These are phyloP conservation scores for Enoplosus armatus DNA, from an alignment of 2,797 vertebrate genomes.

Conservation along the genomic window DNA sequence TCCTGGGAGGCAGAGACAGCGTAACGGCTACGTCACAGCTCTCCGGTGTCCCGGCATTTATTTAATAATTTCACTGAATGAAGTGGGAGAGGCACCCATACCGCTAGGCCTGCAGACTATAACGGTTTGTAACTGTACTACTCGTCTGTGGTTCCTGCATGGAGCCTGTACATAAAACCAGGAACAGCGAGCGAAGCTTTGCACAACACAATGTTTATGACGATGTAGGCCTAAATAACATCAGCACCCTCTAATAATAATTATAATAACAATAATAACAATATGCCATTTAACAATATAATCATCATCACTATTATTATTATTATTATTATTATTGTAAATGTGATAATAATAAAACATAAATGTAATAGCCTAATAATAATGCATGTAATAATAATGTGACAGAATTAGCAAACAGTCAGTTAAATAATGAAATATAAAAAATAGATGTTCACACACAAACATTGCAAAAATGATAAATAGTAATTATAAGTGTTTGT, in stretches of 20 bases:
- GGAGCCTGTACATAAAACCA: slow-evolving; percentile 24
- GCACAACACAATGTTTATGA: not conserved
- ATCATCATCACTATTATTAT: not conserved
- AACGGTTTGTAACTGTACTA: slow-evolving; percentile 48
- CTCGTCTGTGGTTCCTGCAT: slow-evolving; percentile 31
- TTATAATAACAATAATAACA: slow-evolving; percentile 4
- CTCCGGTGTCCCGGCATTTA: slow-evolving; percentile 87
- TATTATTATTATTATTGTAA: no score
- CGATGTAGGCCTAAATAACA: slow-evolving; percentile 14
- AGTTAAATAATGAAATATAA: not conserved
- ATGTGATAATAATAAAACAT: not conserved
- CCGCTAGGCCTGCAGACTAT: slow-evolving; percentile 69
- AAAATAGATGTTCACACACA: slow-evolving; percentile 1
- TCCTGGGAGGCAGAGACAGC: slow-evolving; percentile 80
- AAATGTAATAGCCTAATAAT: not conserved
- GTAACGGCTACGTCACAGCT: slow-evolving; percentile 88
- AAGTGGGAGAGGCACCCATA: slow-evolving; percentile 83
- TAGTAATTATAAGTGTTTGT: not conserved
- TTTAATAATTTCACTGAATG: slow-evolving; percentile 86
- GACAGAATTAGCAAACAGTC: not conserved
- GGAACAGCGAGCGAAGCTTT: slow-evolving; percentile 6
- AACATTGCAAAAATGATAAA: not conserved
- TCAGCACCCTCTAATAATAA: not conserved
- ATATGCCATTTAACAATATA: not conserved
- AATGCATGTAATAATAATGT: not conserved